phyloP scores from a whole-genome alignment of 2,888 invertebrate species.

The Leucoma salicis region DNA sequence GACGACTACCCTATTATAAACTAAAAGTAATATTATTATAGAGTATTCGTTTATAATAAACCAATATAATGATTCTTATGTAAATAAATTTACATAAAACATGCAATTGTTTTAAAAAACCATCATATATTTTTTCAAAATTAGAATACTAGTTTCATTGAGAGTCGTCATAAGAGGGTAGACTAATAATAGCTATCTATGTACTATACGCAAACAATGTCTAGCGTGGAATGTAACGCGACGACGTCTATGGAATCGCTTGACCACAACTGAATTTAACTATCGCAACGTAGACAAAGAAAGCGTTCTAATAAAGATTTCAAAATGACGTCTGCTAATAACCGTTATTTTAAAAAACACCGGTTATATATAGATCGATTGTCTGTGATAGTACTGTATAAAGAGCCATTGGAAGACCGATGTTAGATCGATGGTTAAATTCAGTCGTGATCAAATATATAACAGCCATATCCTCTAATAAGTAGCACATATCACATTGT shows the following conservation, averaged over 20 bases:
- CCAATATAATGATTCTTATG: neutral
- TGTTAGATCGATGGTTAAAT: conserved; percentile 14
- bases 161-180: conserved; percentile 16
- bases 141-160: too few relatives aligned
- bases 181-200: conserved; percentile 26
- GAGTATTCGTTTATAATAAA: neutral
- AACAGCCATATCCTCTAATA: conserved; percentile 59
- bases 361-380: conserved; percentile 11
- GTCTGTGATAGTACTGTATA: conserved; percentile 1
- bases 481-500: conserved; percentile 62
- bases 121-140: too few relatives aligned
- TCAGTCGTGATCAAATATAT: conserved; percentile 38
- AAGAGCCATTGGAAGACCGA: conserved; percentile 12
- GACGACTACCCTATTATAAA: conserved; percentile 11
- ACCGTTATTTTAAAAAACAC: conserved; percentile 2
- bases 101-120: too few relatives aligned
- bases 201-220: conserved; percentile 37
- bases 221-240: conserved; percentile 53
- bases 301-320: too few relatives aligned
- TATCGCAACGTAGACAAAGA: too few relatives aligned
- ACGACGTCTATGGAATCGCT: conserved; percentile 33
- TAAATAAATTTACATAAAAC: too few relatives aligned
- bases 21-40: neutral
- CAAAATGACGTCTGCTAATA: neutral
- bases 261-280: conserved; percentile 23